Percentiles rank a stretch among this genome's conserved stretches.
Evolutionary conservation across 2,113 vertebrate genomes (phyloP).

Genomic region (Ageneiosus marmoratus): DNA sequence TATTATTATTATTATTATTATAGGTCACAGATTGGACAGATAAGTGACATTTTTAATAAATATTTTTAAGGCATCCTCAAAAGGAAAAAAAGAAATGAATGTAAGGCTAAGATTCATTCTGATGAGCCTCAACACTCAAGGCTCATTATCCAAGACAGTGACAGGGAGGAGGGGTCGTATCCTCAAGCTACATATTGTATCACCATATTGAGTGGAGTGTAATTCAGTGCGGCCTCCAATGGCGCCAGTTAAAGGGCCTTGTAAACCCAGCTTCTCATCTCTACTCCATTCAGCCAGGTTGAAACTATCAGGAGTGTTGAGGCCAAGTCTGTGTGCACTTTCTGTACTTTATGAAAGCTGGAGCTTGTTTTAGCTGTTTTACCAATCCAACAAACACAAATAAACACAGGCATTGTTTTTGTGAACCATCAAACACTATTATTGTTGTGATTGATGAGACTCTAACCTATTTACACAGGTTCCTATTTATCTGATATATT

Average conservation of each 20-base stretch:
- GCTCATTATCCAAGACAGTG: constrained; percentile 32
- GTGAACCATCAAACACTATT: not conserved
- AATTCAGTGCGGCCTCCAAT: constrained; percentile 38
- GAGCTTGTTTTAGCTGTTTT: not conserved
- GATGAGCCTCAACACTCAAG: not conserved
- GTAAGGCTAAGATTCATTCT: not conserved
- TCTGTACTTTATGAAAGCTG: not conserved
- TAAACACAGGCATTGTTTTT: not conserved
- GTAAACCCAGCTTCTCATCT: constrained; percentile 35
- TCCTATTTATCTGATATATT: not conserved
- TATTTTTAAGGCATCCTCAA: no score
- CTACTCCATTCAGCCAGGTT: constrained; percentile 33
- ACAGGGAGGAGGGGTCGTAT: constrained; percentile 34
- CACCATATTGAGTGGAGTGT: constrained; percentile 44
- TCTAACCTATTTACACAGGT: not conserved
- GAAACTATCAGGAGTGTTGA: constrained; percentile 13
- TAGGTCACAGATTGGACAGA: not conserved
- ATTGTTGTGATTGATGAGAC: not conserved
- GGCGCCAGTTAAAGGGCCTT: constrained; percentile 28
- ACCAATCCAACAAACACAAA: not conserved
- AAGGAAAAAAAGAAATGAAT: not conserved
- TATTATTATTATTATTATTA: not conserved
- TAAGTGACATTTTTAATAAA: no score
- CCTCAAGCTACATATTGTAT: constrained; percentile 43
- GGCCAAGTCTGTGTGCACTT: not conserved